These are phyloP conservation scores for Embidobia sp. DNA, from an alignment of 2,888 invertebrate species.

Conservation along the genomic window DNA sequence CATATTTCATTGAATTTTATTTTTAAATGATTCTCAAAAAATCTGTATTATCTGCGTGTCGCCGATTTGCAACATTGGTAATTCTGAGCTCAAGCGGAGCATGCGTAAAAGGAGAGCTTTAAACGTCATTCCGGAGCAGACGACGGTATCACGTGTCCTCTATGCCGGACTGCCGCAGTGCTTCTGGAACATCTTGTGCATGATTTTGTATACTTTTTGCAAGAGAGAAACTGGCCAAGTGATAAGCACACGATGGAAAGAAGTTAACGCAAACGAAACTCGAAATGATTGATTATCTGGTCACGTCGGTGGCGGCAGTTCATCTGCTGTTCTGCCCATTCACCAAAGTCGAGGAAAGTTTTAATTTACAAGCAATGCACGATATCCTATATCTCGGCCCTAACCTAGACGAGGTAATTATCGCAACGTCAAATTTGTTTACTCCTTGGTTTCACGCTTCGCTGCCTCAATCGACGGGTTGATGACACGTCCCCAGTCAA, in stretches of 20 bases:
- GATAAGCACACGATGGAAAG: conserved; percentile 24
- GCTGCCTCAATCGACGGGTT: conserved; percentile 15
- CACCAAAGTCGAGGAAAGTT: conserved; percentile 99
- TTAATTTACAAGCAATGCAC: conserved; percentile 98
- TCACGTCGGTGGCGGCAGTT: conserved; percentile 88
- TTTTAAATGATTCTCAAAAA: no score
- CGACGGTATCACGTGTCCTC: conserved; percentile 43
- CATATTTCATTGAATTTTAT: no score
- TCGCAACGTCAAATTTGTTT: conserved; percentile 28
- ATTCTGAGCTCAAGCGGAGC: no score
- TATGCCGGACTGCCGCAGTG: conserved; percentile 14
- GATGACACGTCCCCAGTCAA: conserved; percentile 25
- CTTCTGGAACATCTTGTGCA: conserved; percentile 5
- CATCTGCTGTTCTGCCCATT: conserved; percentile 95
- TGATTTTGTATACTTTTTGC: conserved; percentile 12
- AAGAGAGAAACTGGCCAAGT: not conserved
- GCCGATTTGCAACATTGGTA: no score
- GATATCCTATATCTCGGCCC: conserved; percentile 95
- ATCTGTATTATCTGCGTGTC: no score
- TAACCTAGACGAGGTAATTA: conserved; percentile 90
- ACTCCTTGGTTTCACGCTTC: conserved; percentile 8
- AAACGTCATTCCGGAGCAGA: conserved; percentile 39
- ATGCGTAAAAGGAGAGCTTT: conserved; percentile 4
- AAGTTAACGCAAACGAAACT: conserved; percentile 31
- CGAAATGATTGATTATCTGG: conserved; percentile 86